Base-by-base conservation (phyloP, 2,888 invertebrate genomes). In the Buathra laborator region DNA sequence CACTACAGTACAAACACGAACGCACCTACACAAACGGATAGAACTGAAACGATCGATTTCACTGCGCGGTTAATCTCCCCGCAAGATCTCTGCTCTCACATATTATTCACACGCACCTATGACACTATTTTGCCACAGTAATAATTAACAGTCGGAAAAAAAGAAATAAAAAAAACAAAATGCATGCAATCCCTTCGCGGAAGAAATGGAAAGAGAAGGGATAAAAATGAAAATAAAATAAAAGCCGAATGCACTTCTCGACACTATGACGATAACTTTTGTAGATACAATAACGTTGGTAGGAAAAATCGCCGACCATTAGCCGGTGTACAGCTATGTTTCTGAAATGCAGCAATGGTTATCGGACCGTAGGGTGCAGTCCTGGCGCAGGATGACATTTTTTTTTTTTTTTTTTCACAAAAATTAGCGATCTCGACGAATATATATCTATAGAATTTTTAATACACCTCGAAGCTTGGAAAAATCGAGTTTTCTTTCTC, bases 41-140 rank as follows among this genome's bases (percentile, higher is more conserved):
- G 44, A 32, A 44, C 43, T 67, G 53, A 29, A n/a, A 46, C 59
- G 77, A 68, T 78, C 77, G 48, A 74, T 75, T 46, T 14, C 67
- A 16, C n/a, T 56, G 10, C 37, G n/a, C 16, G 32, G 56, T 62
- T 67, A 59, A 70, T 81, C 72, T 51, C 37, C 5, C 16, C 29
- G 44, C 16, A 43, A 16, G 51, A 70, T 80, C 56, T 70, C 43
- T 48, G 43, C 32, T 62, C 51, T 59, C 48, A 29, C 43, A 43
- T 71, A 74, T 12, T 19, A 71, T 76, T 62, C 43, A 56, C 76
- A 76, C 78, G 70, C 62, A 78, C 70, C 48, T 37, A 44, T 48
- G 62, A 29, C 29, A 48, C 48, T 48, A n/a, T 48, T 48, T 12
- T 14, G 48, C 48, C 14, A 48, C 12, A 48, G 48, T n/a, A 48